Percentiles rank a stretch among this genome's conserved stretches.
Evolutionary conservation across 2,113 vertebrate genomes (phyloP).

Genomic region (Heliornis fulica): DNA sequence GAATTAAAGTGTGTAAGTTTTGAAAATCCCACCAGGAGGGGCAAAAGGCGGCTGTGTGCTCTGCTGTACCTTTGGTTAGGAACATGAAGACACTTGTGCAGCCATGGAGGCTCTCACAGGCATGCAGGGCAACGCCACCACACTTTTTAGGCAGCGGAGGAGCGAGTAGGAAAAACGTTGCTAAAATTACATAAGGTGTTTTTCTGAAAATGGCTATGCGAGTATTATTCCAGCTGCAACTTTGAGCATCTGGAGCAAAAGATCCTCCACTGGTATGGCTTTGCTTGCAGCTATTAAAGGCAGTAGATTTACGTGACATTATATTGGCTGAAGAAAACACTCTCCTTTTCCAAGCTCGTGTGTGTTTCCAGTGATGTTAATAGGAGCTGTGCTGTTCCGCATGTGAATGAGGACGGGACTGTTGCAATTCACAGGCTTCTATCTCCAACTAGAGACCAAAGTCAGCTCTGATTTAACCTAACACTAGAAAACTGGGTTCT

Average conservation of each 20-base stretch:
- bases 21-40: neutral
- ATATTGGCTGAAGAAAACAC: neutral
- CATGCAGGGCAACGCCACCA: neutral
- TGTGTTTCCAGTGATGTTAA: neutral
- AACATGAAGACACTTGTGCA: neutral
- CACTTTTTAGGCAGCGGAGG: neutral
- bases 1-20: slow-evolving; percentile 2
- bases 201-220: neutral
- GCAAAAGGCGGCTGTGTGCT: neutral
- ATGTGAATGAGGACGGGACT: neutral
- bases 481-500: neutral
- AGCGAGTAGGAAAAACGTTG: neutral
- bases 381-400: neutral
- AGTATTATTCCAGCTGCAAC: neutral
- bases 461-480: neutral
- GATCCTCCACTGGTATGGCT: neutral
- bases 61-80: neutral
- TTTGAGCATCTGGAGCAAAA: neutral
- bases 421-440: neutral
- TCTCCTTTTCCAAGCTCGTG: neutral
- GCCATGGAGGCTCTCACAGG: neutral
- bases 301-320: neutral
- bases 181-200: neutral
- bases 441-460: neutral
- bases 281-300: neutral